These are phyloP conservation scores for Cephalophus harveyi DNA, from an alignment of 2,113 vertebrate species.

Conservation along the genomic window DNA sequence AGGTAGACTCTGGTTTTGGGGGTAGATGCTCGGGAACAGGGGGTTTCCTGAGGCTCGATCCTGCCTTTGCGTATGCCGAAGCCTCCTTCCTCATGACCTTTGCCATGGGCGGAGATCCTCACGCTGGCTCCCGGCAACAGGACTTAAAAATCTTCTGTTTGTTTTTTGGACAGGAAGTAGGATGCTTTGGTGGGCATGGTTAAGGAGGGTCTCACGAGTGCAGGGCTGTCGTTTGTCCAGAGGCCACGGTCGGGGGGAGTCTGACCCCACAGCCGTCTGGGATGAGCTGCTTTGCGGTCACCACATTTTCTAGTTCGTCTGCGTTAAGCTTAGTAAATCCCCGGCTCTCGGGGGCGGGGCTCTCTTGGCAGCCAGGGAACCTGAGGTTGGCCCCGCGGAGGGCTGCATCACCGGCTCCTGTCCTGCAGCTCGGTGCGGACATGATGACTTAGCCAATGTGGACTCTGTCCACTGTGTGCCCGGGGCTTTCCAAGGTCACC, in stretches of 20 bases:
- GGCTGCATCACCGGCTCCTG: background rate
- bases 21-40: too few species aligned
- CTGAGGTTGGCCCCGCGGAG: background rate
- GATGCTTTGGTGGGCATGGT: background rate
- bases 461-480: background rate
- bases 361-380: background rate
- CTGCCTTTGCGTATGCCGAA: too few species aligned
- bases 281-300: background rate
- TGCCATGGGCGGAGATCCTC: too few species aligned
- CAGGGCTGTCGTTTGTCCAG: background rate
- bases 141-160: background rate
- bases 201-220: background rate
- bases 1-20: too few species aligned
- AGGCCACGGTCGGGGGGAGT: background rate
- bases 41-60: too few species aligned
- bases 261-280: background rate
- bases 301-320: accelerated
- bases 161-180: background rate
- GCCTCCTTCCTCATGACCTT: too few species aligned
- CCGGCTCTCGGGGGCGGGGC: background rate
- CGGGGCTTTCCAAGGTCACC: background rate
- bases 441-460: accelerated
- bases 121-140: background rate
- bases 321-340: background rate
- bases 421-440: background rate